Base-by-base conservation (phyloP, 2,113 vertebrate genomes). In the Petrocephalus microphthalmus region DNA sequence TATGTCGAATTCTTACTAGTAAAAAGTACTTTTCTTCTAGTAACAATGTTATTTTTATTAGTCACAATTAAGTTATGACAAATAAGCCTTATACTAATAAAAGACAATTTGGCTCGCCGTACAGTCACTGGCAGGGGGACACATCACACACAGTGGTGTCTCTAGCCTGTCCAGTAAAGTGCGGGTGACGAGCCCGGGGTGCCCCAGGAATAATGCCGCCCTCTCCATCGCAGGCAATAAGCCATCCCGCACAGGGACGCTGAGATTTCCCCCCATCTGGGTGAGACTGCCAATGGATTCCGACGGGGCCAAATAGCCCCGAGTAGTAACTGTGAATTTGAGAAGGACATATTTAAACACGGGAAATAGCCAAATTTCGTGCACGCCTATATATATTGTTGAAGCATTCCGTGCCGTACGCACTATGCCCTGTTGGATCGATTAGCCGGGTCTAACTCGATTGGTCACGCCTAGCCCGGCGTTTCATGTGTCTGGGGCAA, bases 401-500 rank as follows among this genome's bases (percentile, higher is more conserved):
- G 29, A 33, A 78, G 42, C 37, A 19, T 78, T 78, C 71, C 15
- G 11, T 11, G 47, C 82, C 2, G 20, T 52, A 84, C 51, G 33
- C n/a, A n/a, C 45, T 13, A 51, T 49, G 45, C n/a, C 81, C 45
- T 84, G 47, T 42, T 74, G 8, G 71, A 78, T 85, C 84, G 49
- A 85, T 85, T 85, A 54, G 84, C 52, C 4, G 7, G 11, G 84
- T 85, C 84, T 85, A 13, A 6, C 52, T 95, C 93, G 91, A 94
- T 93, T 94, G 91, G 93, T 94, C 94, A 93, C 93, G 94, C 94
- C 96, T 95, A 93, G 95, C 88, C 90, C 88, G 91, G 93, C 93
- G 91, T 93, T 93, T 94, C 94, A 93, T 95, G 94, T 94, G 95
- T 91, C 88, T 85, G 94, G 94, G 94, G 94, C 96, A 97, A 97